phyloP scores from a whole-genome alignment of 2,888 invertebrate species.

The Drosophila ezoana region DNA sequence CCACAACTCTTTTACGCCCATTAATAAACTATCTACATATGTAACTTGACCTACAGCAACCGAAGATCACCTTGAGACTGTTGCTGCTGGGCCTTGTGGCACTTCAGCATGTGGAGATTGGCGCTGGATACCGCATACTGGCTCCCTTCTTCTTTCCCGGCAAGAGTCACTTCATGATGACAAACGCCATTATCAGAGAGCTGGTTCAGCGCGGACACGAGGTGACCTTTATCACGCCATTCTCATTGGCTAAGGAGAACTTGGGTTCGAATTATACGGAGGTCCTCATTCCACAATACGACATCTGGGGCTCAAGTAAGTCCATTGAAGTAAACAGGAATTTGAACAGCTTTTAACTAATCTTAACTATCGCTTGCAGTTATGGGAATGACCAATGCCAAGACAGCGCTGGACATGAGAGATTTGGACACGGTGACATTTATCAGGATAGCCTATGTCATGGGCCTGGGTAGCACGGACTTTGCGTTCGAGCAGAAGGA shows the following conservation, averaged over 20 bases:
- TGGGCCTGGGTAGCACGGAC: conserved; percentile 71
- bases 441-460: conserved; percentile 43
- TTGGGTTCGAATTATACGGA: conserved; percentile 75
- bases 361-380: conserved; percentile 41
- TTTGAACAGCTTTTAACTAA: too few relatives aligned
- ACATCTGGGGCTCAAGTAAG: conserved; percentile 70
- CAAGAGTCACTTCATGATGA: conserved; percentile 85
- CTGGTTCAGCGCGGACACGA: conserved; percentile 85
- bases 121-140: conserved; percentile 81
- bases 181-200: conserved; percentile 83
- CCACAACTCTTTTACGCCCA: neutral
- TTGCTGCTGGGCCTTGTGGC: conserved; percentile 54
- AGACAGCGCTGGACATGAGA: conserved; percentile 65
- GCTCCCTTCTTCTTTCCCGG: conserved; percentile 84
- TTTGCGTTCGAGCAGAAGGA: conserved; percentile 73
- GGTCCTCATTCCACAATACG: conserved; percentile 66
- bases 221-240: conserved; percentile 74
- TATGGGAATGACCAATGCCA: conserved; percentile 36
- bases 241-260: conserved; percentile 68
- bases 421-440: conserved; percentile 37
- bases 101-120: conserved; percentile 50
- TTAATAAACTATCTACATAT: conserved; percentile 3
- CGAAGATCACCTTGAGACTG: conserved; percentile 1
- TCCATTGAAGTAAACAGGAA: neutral
- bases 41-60: conserved; percentile 40